phyloP scores from a whole-genome alignment of 1,140 invertebrate species.

The Sesamia nonagrioides region DNA sequence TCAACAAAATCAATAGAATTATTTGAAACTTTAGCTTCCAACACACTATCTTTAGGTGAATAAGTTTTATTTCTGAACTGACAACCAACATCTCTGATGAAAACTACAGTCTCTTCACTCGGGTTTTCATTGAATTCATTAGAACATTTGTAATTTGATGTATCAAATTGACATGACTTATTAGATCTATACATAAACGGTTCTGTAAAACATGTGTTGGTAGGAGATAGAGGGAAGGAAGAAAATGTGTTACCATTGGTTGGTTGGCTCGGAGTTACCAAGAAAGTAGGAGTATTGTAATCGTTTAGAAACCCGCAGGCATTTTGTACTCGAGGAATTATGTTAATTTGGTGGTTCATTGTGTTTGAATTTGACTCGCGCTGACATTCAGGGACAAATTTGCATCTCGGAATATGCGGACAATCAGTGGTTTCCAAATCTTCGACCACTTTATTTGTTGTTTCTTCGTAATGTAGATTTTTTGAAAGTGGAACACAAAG shows the following conservation, averaged over 20 bases:
- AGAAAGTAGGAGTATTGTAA: constrained; percentile 58
- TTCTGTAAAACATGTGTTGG: constrained; percentile 37
- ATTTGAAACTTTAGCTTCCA: constrained; percentile 63
- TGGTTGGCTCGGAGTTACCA: constrained; percentile 58
- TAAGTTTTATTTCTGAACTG: constrained; percentile 72
- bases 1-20: constrained; percentile 61
- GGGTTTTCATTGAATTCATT: constrained; percentile 41
- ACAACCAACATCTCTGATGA: constrained; percentile 81
- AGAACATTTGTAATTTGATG: constrained; percentile 52
- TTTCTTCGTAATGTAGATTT: constrained; percentile 67
- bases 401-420: constrained; percentile 58
- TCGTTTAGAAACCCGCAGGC: constrained; percentile 65
- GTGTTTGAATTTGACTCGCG: constrained; percentile 55
- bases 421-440: constrained; percentile 59
- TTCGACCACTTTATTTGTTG: constrained; percentile 56
- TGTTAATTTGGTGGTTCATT: constrained; percentile 53
- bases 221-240: constrained; percentile 57
- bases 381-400: constrained; percentile 62
- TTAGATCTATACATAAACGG: constrained; percentile 57
- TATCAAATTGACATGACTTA: constrained; percentile 77
- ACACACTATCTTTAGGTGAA: constrained; percentile 58
- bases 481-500: constrained; percentile 75
- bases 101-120: constrained; percentile 69
- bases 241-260: constrained; percentile 57
- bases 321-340: constrained; percentile 58